These are phyloP conservation scores for Cladopsammia gracilis DNA, from an alignment of 64 coral and sea anemone genomes.

Conservation along the genomic window DNA sequence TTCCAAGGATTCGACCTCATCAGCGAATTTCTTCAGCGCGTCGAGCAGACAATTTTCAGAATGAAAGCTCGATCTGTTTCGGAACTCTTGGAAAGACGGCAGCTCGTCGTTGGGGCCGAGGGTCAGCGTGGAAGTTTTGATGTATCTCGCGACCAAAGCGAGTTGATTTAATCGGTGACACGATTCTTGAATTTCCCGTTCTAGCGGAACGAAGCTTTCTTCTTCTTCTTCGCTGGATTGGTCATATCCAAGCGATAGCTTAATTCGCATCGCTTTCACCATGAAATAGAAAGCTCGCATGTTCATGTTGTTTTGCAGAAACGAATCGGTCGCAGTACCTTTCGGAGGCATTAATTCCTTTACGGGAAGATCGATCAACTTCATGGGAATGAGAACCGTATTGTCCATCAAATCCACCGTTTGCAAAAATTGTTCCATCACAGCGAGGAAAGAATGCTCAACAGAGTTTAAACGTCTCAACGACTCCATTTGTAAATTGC, in stretches of 20 bases:
- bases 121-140: conserved; percentile 13
- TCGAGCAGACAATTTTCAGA: conserved; percentile 17
- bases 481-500: conserved; percentile 4
- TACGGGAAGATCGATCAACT: conserved; percentile 36
- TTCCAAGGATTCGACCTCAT: conserved; percentile 48
- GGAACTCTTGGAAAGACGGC: conserved; percentile 18
- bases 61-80: background rate
- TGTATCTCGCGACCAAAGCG: conserved; percentile 24
- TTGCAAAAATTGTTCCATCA: conserved; percentile 37
- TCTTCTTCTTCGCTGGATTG: conserved; percentile 3
- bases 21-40: conserved; percentile 21
- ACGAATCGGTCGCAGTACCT: background rate
- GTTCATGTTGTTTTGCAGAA: conserved; percentile 44
- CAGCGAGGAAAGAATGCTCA: conserved; percentile 35
- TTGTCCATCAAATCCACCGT: conserved; percentile 39
- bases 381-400: conserved; percentile 33
- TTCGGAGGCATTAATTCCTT: conserved; percentile 33
- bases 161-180: conserved; percentile 45
- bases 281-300: conserved; percentile 54
- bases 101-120: conserved; percentile 2
- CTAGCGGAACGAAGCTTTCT: conserved; percentile 1
- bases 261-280: conserved; percentile 40
- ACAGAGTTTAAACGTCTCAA: conserved; percentile 22
- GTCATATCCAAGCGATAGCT: conserved; percentile 16
- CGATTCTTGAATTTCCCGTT: conserved; percentile 34